These are phyloP conservation scores for Triplophysa dalaica DNA, from an alignment of 2,113 vertebrate genomes.

Conservation along the genomic window DNA sequence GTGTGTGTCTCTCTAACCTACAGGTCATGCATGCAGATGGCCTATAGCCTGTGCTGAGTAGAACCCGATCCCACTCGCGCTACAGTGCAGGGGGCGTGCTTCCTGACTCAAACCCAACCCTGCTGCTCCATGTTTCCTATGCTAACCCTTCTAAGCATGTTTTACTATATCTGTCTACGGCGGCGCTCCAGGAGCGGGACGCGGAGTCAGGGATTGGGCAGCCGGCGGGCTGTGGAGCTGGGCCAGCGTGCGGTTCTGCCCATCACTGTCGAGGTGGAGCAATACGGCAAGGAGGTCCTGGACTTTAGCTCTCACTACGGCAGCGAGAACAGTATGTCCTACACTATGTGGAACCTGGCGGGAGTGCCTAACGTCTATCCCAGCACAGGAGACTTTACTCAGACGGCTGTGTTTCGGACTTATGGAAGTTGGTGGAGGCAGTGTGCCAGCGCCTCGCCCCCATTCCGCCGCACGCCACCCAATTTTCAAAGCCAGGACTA, in stretches of 20 bases:
- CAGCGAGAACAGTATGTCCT: slow-evolving; percentile 98
- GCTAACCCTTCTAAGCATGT: slow-evolving; percentile 98
- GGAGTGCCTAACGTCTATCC: slow-evolving; percentile 94
- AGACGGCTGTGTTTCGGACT: slow-evolving; percentile 94
- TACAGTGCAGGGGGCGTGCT: slow-evolving; percentile 11
- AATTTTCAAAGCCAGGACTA: slow-evolving; percentile 93
- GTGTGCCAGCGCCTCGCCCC: slow-evolving; percentile 80
- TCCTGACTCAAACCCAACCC: slow-evolving; percentile 36
- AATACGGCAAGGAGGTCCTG: slow-evolving; percentile 95
- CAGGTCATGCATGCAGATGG: slow-evolving; percentile 76
- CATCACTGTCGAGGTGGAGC: slow-evolving; percentile 87
- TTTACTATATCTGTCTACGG: slow-evolving; percentile 99
- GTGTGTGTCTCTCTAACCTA: slow-evolving; percentile 71
- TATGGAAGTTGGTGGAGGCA: slow-evolving; percentile 96
- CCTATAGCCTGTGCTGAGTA: slow-evolving; percentile 62
- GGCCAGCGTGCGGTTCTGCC: slow-evolving; percentile 83
- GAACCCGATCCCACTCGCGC: slow-evolving; percentile 34
- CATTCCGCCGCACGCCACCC: slow-evolving; percentile 82
- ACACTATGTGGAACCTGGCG: slow-evolving; percentile 98
- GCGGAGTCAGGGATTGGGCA: slow-evolving; percentile 89
- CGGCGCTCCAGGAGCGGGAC: slow-evolving; percentile 93
- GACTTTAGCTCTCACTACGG: slow-evolving; percentile 99
- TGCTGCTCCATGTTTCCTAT: slow-evolving; percentile 84
- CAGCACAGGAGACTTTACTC: slow-evolving; percentile 96
- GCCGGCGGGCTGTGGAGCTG: slow-evolving; percentile 87